Evolutionary conservation across 2,113 vertebrate genomes (phyloP).

Genomic region (Dipodomys ordii): DNA sequence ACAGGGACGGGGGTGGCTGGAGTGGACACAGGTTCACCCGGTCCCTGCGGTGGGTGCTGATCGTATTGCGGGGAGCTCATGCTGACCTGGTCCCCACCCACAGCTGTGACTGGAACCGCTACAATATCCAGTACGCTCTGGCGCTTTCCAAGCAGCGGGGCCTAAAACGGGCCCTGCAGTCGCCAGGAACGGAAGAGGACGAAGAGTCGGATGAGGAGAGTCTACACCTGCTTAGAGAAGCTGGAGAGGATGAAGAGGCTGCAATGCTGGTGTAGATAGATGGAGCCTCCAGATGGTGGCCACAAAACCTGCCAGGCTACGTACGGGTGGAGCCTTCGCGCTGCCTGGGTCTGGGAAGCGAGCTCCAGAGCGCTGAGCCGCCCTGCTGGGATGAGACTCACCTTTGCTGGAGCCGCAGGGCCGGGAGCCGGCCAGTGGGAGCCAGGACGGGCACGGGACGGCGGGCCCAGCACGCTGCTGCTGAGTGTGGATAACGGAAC

Average conservation of each 20-base stretch:
- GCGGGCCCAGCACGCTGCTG: neutral
- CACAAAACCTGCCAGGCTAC: neutral
- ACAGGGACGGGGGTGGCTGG: too few relatives aligned
- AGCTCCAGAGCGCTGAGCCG: too few relatives aligned
- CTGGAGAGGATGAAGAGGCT: neutral
- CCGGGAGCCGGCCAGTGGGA: accelerated
- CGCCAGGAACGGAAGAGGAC: constrained; percentile 69
- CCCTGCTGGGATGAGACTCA: accelerated
- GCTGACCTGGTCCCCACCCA: neutral
- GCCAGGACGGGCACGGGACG: accelerated
- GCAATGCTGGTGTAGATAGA: neutral
- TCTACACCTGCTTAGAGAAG: constrained; percentile 2
- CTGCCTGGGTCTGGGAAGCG: neutral
- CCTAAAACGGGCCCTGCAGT: constrained; percentile 87
- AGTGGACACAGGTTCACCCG: accelerated
- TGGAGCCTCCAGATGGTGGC: neutral
- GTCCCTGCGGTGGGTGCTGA: neutral
- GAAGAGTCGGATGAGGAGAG: neutral
- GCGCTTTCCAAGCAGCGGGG: constrained; percentile 93
- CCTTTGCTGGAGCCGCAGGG: neutral
- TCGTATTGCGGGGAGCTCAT: neutral
- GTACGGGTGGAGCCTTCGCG: neutral
- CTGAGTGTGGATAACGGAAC: accelerated
- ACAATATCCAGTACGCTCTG: constrained; percentile 91
- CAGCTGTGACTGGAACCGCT: constrained; percentile 97